phyloP scores from a whole-genome alignment of 2,113 vertebrate genomes.

The Mirza zaza region DNA sequence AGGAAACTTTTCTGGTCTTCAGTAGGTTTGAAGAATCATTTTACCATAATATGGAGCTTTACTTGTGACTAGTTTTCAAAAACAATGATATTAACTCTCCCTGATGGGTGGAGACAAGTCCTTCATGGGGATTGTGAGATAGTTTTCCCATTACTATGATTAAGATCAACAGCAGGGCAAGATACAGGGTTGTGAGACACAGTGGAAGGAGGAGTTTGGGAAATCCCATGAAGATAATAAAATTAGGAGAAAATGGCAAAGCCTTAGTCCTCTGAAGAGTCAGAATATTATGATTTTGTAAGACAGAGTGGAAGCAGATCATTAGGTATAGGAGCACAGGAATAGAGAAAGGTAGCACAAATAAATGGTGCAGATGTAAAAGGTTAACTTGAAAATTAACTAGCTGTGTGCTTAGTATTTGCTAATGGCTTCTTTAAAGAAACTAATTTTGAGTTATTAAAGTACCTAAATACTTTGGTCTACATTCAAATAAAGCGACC shows the following conservation, averaged over 20 bases:
- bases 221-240: background rate
- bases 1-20: background rate
- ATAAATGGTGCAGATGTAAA: background rate
- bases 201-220: background rate
- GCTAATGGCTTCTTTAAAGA: background rate
- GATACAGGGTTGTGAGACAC: background rate
- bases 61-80: background rate
- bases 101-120: too few species aligned
- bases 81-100: background rate
- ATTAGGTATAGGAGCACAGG: background rate
- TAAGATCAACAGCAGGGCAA: background rate
- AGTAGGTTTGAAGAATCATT: background rate
- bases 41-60: background rate
- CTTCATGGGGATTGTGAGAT: too few species aligned
- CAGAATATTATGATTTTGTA: background rate
- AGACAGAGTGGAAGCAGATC: background rate
- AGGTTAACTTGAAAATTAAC: background rate
- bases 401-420: background rate
- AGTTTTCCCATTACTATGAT: background rate
- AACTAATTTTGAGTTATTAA: background rate
- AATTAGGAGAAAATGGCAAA: background rate
- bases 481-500: background rate
- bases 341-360: background rate
- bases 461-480: background rate
- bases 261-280: background rate